A percentile compares a stretch with the other conserved stretches of the same genome.
phyloP scores from a whole-genome alignment of 2,797 vertebrate species.

The Halcyon leucocephala region DNA sequence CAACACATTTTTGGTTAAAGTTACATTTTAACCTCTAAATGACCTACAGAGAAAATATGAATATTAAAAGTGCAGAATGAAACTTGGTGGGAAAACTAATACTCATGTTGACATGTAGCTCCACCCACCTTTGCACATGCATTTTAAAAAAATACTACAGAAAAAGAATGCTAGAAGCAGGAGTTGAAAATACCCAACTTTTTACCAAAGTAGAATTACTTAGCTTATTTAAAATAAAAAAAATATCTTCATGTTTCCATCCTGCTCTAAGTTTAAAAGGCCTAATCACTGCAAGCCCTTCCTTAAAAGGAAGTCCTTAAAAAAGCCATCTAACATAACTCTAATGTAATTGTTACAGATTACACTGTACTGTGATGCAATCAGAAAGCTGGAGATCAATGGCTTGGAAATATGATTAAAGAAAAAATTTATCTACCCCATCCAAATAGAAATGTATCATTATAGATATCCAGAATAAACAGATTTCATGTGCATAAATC shows the following conservation, averaged over 20 bases:
- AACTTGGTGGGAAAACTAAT: not conserved
- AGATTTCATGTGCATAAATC: not conserved
- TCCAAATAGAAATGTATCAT: constrained; percentile 48
- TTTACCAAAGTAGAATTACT: not conserved
- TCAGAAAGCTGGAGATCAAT: not conserved
- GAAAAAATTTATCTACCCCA: constrained; percentile 30
- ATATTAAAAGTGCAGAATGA: not conserved
- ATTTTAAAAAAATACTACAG: not conserved
- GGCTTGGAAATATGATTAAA: not conserved
- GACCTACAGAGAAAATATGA: not conserved
- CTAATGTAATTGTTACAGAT: not conserved
- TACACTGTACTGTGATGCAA: not conserved
- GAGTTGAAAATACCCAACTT: not conserved
- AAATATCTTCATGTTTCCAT: not conserved
- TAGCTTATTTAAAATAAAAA: not conserved
- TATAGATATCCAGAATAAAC: constrained; percentile 12
- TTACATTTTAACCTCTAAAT: not conserved
- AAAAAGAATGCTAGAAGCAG: not conserved
- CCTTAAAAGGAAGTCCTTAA: not conserved
- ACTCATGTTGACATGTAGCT: not conserved
- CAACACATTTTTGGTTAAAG: not conserved
- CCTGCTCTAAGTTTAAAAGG: not conserved
- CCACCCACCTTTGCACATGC: accelerated
- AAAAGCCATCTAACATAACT: not conserved
- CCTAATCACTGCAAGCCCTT: not conserved